Percentiles rank a stretch among this genome's conserved stretches.
Conservation (phyloP, 2,113 vertebrate genomes). For the Saimiri boliviensis region DNA sequence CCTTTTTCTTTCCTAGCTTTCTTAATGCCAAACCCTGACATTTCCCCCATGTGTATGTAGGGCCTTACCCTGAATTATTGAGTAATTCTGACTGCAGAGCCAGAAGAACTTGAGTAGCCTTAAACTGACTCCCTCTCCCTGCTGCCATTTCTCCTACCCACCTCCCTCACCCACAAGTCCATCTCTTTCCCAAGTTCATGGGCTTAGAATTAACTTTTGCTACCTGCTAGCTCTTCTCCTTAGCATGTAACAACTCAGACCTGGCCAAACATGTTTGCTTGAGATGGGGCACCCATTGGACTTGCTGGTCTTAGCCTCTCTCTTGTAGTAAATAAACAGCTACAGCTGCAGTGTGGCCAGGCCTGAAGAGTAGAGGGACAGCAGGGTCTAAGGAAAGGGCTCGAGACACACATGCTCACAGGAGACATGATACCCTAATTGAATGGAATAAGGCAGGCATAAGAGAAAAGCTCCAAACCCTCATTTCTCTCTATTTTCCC, state of each 20-base stretch:
- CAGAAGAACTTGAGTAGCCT: not conserved
- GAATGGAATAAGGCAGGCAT: not conserved
- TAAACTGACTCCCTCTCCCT: not conserved
- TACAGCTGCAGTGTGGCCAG: no score
- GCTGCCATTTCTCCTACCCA: not conserved
- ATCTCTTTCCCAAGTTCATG: not conserved
- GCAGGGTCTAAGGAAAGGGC: not conserved
- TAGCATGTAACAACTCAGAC: not conserved
- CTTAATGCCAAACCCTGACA: not conserved
- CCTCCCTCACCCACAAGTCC: not conserved
- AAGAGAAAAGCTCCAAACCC: not conserved
- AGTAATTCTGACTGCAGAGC: not conserved
- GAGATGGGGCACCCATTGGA: not conserved
- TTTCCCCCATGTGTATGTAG: not conserved
- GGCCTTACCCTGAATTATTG: not conserved
- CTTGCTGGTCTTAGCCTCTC: not conserved
- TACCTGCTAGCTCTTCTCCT: not conserved
- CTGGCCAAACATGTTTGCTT: not conserved
- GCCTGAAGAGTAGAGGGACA: not conserved
- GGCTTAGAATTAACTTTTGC: not conserved
- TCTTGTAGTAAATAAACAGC: not conserved
- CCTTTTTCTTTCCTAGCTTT: not conserved
- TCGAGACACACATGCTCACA: not conserved
- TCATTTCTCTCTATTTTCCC: not conserved
- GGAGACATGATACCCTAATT: not conserved